Evolutionary conservation across 2,113 vertebrate species (phyloP), one percentile per base, ranked within the genome.

Genomic region (Rallus limicola): DNA sequence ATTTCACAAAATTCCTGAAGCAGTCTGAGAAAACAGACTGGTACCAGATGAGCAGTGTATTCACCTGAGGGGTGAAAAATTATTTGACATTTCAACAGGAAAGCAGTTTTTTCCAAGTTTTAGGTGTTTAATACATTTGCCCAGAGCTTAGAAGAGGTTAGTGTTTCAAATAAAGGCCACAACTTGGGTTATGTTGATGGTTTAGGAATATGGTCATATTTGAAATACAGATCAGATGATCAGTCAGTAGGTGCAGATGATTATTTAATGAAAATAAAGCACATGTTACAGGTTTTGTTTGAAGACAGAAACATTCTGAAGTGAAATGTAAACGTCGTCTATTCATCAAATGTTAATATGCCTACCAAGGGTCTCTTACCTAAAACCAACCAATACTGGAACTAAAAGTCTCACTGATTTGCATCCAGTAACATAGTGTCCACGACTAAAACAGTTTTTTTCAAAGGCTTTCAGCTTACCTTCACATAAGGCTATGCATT

Each of bases 401-500:
- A 60, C 28, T 74, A 75, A 91, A 88, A 16, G 23, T 52, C 26
- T 82, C 42, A 78, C 24, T 92, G 58, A 78, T 44, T 48, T 71
- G 69, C 38, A 81, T n/a, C 52, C 75, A 80, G 23, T 33, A 80
- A 70, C 24, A 84, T 19, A 56, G 3, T 62, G 29, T 31, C 16
- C 36, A 53, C 1, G 9, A 78, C 34, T 63, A 29, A 48, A 88
- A 7, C 9, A 72, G 8, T 34, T 74, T 48, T 74, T 48, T 84
- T 82, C 60, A 55, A 64, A 65, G n/a, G n/a, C 38, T 78, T 95
- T 71, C 71, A 81, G 65, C 97, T 96, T 98, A 99, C 99, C 99
- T 99, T 99, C 99, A 98, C 99, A 99, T 98, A 99, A 99, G 98
- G 99, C 99, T 97, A 99, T 99, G 97, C 99, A 99, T 97, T 99